Evolutionary conservation across 2,888 invertebrate genomes (phyloP).

Genomic region (Nesidiocoris tenuis): DNA sequence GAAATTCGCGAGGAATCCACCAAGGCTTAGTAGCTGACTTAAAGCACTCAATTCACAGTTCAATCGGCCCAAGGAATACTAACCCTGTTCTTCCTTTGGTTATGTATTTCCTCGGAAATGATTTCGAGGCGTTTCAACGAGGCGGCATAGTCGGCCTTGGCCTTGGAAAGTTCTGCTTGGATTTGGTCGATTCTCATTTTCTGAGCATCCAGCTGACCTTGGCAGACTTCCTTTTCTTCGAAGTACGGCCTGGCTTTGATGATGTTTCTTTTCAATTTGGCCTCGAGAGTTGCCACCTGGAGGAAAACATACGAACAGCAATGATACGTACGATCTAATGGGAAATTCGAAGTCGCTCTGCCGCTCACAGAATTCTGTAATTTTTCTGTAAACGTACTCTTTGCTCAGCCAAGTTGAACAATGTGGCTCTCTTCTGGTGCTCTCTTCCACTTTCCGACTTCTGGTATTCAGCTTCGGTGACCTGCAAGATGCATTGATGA

Average conservation of each 20-base stretch:
- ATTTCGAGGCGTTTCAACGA: conserved; percentile 81
- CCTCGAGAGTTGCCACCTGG: conserved; percentile 75
- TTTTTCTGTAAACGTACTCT: too few species aligned
- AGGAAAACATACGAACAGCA: conserved; percentile 49
- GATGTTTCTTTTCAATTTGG: conserved; percentile 77
- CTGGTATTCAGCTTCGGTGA: conserved; percentile 89
- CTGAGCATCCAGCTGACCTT: conserved; percentile 80
- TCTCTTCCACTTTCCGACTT: conserved; percentile 86
- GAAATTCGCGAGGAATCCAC: too few species aligned
- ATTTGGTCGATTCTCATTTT: conserved; percentile 80
- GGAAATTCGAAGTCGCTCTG: too few species aligned
- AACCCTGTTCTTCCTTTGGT: conserved; percentile 57
- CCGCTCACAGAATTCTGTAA: too few species aligned
- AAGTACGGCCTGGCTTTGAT: conserved; percentile 87
- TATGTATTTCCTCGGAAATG: conserved; percentile 89
- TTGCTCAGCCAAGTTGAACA: conserved; percentile 78
- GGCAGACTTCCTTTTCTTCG: conserved; percentile 83
- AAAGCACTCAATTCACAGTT: too few species aligned
- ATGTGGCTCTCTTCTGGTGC: conserved; percentile 77
- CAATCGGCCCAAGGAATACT: too few species aligned
- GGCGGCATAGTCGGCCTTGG: conserved; percentile 78
- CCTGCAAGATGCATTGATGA: conserved; percentile 60
- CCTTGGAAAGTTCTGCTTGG: conserved; percentile 73
- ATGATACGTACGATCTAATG: too few species aligned
- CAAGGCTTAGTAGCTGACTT: too few species aligned